Conservation (phyloP, 1,140 invertebrate species). For the Hylaeus volcanicus region DNA sequence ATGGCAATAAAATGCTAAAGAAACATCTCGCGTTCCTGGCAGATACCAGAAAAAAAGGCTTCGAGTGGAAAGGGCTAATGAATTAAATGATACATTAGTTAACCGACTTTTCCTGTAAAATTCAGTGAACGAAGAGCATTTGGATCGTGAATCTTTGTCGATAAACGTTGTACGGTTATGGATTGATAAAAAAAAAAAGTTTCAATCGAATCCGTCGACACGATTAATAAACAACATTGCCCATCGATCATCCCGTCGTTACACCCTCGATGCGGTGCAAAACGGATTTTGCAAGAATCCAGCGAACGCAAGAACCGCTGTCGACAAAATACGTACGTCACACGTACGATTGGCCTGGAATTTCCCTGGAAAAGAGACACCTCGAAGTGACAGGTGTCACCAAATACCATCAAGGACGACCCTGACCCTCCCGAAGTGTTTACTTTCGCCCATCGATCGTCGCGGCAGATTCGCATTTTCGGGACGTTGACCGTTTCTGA, state of each 20-base stretch:
- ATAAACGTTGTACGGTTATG: not conserved
- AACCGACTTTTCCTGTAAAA: not conserved
- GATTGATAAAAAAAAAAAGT: not conserved
- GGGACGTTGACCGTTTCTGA: slow-evolving; percentile 25
- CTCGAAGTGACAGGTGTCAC: slow-evolving; percentile 41
- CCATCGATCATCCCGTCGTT: slow-evolving; percentile 28
- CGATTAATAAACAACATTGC: slow-evolving; percentile 26
- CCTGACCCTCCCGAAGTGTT: slow-evolving; percentile 51
- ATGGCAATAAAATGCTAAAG: no score
- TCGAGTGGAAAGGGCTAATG: no score
- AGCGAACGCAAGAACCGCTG: not conserved
- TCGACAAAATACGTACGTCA: not conserved
- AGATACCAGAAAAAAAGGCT: no score
- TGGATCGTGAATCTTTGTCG: not conserved
- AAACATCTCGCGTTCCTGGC: no score
- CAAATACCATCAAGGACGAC: slow-evolving; percentile 44
- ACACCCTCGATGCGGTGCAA: not conserved
- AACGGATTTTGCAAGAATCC: slow-evolving; percentile 37
- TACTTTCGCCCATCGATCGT: slow-evolving; percentile 49
- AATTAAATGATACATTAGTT: no score
- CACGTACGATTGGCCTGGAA: not conserved
- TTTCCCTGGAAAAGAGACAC: slow-evolving; percentile 10
- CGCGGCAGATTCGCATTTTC: slow-evolving; percentile 30
- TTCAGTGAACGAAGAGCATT: not conserved
- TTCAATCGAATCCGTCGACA: not conserved